These are phyloP conservation scores for Heliothis subflexa DNA, from an alignment of 1,140 invertebrate species.

Conservation along the genomic window DNA sequence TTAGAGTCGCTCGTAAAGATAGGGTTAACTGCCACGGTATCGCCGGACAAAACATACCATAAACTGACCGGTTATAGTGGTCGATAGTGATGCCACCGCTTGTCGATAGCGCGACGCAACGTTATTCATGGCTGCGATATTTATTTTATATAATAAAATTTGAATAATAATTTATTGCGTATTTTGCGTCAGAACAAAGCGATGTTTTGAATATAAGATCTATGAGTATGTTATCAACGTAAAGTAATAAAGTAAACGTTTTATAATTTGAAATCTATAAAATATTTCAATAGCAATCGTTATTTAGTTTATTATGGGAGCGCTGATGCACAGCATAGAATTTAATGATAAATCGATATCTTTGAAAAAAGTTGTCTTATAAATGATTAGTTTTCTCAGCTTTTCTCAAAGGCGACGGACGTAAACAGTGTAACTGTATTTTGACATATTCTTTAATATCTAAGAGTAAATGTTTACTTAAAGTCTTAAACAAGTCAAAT, in stretches of 20 bases:
- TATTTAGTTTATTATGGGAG: neutral
- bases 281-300: neutral
- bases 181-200: conserved; percentile 30
- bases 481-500: too few relatives aligned
- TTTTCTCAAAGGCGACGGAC: too few relatives aligned
- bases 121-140: conserved; percentile 32
- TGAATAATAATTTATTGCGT: conserved; percentile 40
- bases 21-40: conserved; percentile 83
- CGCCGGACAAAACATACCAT: conserved; percentile 83
- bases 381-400: too few relatives aligned
- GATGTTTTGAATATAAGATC: conserved; percentile 34
- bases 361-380: too few relatives aligned
- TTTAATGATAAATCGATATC: too few relatives aligned
- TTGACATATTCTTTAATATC: neutral
- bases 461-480: too few relatives aligned
- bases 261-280: conserved; percentile 15
- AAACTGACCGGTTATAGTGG: conserved; percentile 76
- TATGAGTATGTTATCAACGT: conserved; percentile 34
- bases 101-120: conserved; percentile 51
- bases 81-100: conserved; percentile 61
- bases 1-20: conserved; percentile 84
- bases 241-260: conserved; percentile 10
- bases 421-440: neutral
- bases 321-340: neutral
- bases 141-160: conserved; percentile 36